Base-by-base conservation (phyloP, 2,888 invertebrate genomes). In the Drosophila nigricruria region DNA sequence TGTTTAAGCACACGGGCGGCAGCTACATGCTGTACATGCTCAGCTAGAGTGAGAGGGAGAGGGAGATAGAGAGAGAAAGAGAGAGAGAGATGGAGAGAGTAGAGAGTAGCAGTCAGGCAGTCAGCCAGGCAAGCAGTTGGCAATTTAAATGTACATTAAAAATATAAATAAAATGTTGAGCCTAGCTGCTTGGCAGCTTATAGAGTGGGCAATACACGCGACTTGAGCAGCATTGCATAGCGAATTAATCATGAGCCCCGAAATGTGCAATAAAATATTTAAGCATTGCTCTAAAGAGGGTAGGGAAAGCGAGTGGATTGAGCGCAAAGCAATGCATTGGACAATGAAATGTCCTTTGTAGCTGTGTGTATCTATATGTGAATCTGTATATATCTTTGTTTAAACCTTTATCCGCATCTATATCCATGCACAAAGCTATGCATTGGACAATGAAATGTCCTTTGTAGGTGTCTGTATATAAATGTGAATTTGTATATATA, bases 91-190 rank as follows among this genome's bases (percentile, higher is more conserved):
- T 23, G 30, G 42, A n/a, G 34, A 4, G 34, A 14, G 34, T 5
- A 9, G n/a, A 10, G 40, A 8, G n/a, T 40, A 18, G 40, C 38
- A 16, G 23, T 25, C 12, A 3, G n/a, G 23, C 30, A n/a, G n/a
- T 1, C 27, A n/a, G n/a, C 0, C 27, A 50, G 54, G 23, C 42
- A 45, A 53, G 40, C 60, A 77, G 75, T 64, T 43, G 64, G 63
- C 63, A 76, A 77, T 77, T 79, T 70, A 74, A 79, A 79, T 68
- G 81, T 64, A 65, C 73, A 77, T 79, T 79, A 81, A 81, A 74
- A 73, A 62, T 63, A 80, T 77, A 79, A 73, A 81, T 79, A 77
- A 79, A 81, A 77, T 53, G 77, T 59, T 67, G 68, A 79, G 75
- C 64, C 70, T 73, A 62, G 53, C 58, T 58, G 53, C 43, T 60